Evolutionary conservation across 64 coral and sea anemone genomes (phyloP).

Genomic region (Pocillopora verrucosa): DNA sequence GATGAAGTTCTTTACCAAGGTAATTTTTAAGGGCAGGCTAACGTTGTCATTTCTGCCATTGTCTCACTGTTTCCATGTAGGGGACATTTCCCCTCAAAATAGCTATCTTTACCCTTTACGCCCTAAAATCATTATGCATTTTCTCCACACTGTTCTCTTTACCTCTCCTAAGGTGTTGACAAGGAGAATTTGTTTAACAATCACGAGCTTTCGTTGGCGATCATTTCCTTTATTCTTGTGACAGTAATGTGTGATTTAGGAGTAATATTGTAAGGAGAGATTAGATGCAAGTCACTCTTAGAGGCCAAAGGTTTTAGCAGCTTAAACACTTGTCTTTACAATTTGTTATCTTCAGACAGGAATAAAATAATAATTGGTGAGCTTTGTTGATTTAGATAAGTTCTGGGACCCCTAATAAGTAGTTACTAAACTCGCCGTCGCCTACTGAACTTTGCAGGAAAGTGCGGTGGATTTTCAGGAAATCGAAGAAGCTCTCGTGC

Average conservation of each 20-base stretch:
- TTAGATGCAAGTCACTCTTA: no score
- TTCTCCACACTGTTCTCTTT: no score
- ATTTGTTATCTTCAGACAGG: background rate
- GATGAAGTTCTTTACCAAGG: slow-evolving; percentile 99
- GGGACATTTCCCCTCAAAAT: no score
- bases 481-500: slow-evolving; percentile 88
- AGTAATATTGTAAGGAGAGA: no score
- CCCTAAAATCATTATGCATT: no score
- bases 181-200: no score
- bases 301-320: background rate
- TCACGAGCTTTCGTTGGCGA: no score
- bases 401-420: background rate
- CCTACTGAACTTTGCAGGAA: slow-evolving; percentile 61
- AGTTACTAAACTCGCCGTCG: background rate
- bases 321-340: background rate
- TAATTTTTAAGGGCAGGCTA: slow-evolving; percentile 6
- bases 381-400: background rate
- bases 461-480: slow-evolving; percentile 95
- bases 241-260: no score
- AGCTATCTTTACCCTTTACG: no score
- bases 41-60: background rate
- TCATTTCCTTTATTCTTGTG: no score
- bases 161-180: no score
- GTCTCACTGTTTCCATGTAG: no score
- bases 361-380: background rate